A percentile compares a stretch with the other conserved stretches of the same genome.
Evolutionary conservation across 2,113 vertebrate genomes (phyloP).

Genomic region (Caranx ignobilis): DNA sequence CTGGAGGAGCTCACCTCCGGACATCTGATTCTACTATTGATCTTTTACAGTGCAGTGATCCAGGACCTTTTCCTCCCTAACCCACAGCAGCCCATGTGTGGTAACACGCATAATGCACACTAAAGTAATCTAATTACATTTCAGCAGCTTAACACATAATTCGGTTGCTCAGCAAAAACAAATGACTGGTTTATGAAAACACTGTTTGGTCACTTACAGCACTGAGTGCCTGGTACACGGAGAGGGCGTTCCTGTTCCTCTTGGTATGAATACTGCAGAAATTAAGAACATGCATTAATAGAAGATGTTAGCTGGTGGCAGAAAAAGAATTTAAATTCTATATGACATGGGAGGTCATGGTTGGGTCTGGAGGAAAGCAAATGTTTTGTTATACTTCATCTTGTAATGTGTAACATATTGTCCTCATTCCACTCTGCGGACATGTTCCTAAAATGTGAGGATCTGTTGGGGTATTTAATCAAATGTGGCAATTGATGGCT

Average conservation of each 20-base stretch:
- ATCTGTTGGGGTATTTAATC: slow-evolving; percentile 37
- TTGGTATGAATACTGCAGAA: slow-evolving; percentile 87
- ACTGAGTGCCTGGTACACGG: slow-evolving; percentile 91
- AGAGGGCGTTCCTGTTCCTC: slow-evolving; percentile 94
- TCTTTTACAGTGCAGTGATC: slow-evolving; percentile 42
- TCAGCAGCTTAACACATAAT: slow-evolving; percentile 31
- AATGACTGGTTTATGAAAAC: slow-evolving; percentile 31
- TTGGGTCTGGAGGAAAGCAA: not conserved
- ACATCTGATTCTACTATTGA: slow-evolving; percentile 73
- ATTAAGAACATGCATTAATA: not conserved
- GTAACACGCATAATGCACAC: slow-evolving; percentile 53
- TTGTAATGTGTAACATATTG: not conserved
- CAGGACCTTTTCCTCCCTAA: slow-evolving; percentile 28
- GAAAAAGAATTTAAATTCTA: not conserved
- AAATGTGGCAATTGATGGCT: slow-evolving; percentile 66
- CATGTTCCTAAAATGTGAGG: slow-evolving; percentile 40
- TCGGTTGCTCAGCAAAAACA: slow-evolving; percentile 45
- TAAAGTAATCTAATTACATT: slow-evolving; percentile 60
- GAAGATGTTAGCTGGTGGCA: not conserved
- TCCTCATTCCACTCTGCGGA: not conserved
- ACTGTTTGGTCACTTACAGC: slow-evolving; percentile 89
- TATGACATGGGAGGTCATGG: not conserved
- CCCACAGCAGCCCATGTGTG: slow-evolving; percentile 47
- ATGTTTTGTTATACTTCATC: slow-evolving; percentile 9
- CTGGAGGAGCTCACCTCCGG: slow-evolving; percentile 43